Base-by-base conservation (phyloP, 2,113 vertebrate genomes). In the Candoia aspera region DNA sequence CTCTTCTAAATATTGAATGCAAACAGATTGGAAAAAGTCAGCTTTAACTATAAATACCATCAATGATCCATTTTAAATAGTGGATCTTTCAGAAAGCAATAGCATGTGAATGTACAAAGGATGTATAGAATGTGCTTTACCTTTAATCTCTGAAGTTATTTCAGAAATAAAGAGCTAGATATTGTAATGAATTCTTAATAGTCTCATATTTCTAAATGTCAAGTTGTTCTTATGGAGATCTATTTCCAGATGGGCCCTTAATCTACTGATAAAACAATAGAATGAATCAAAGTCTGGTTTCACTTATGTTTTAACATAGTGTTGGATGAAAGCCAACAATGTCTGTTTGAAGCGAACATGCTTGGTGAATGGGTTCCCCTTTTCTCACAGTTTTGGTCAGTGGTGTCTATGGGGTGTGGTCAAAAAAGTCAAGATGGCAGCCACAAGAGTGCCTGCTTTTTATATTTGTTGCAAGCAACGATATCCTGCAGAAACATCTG, bases 201-300 rank as follows among this genome's bases (percentile, higher is more conserved):
- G 73, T 79, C 73, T 79, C 73, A 79, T 21, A 79, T 79, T 79
- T 79, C 33, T 79, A 79, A 79, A 79, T 79, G 73, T 79, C 73
- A 79, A 79, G 6, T 79, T 79, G 17, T 79, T 79, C 73, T 79
- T 79, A 79, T n/a, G 0, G 8, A 21, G 33, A 79, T 79, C 73
- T 79, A 79, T 79, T 79, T 79, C 73, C 73, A 79, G 73, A 79
- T 79, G 73, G 73, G 73, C 73, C 37, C 68, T 79, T 79, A 79
- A 79, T 79, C 73, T 79, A 79, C 73, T 79, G 73, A 79, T 79
- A 79, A 79, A 79, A 79, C 73, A 79, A 79, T 79, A 79, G 33
- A 79, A 79, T 79, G 73, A 79, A 79, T 79, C 73, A 79, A 79
- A 79, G 73, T 37, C 15, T 79, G 33, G 33, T 79, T 79, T 79